Percentiles rank a stretch among this genome's conserved stretches.
Evolutionary conservation across 1,140 invertebrate genomes (phyloP).

Genomic region (Rhagoletis pomonella): DNA sequence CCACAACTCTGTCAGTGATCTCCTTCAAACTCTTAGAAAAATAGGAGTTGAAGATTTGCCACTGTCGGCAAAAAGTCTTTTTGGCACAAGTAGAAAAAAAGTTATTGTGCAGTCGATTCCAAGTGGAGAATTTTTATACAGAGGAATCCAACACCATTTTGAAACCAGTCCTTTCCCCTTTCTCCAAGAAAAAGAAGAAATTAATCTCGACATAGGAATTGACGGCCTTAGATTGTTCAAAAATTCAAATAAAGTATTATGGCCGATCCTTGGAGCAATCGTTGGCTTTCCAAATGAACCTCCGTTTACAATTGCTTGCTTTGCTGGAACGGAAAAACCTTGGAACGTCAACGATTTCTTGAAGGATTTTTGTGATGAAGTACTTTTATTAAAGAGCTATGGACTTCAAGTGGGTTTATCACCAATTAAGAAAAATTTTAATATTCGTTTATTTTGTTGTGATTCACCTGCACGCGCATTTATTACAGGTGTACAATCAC

Average conservation of each 20-base stretch:
- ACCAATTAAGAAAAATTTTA: not conserved
- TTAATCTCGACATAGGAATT: no score
- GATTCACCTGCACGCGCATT: not conserved
- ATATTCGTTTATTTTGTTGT: no score
- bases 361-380: not conserved
- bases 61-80: not conserved
- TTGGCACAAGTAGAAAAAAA: not conserved
- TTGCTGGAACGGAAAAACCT: no score
- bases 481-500: not conserved
- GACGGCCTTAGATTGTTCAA: no score
- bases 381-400: not conserved
- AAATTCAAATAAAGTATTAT: no score
- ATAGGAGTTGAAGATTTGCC: not conserved
- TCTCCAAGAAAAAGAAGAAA: not conserved
- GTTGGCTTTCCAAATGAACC: no score
- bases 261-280: no score
- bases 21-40: not conserved
- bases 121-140: not conserved
- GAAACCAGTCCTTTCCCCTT: not conserved
- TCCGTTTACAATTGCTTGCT: no score
- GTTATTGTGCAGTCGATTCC: not conserved
- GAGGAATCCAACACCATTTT: slow-evolving; percentile 6
- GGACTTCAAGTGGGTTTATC: not conserved
- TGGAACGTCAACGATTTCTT: not conserved
- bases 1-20: no score